A percentile compares a stretch with the other conserved stretches of the same genome.
These are phyloP conservation scores for Erpobdella octoculata DNA, from an alignment of 2,888 invertebrate genomes.

Conservation along the genomic window DNA sequence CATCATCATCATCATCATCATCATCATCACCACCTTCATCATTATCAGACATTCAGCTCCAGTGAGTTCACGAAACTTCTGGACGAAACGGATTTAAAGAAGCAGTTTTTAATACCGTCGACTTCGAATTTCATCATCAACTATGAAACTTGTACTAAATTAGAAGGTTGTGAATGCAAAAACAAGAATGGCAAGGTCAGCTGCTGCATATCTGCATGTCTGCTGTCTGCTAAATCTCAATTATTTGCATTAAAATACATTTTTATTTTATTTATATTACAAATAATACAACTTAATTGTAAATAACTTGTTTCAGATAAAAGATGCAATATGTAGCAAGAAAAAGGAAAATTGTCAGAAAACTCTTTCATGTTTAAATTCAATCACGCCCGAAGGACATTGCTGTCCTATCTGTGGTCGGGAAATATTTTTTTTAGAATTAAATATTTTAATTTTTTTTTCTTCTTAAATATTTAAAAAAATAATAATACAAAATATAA, in stretches of 20 bases:
- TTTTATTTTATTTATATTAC: not conserved
- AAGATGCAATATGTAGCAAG: not conserved
- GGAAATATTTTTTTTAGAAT: too few relatives aligned
- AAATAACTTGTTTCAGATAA: too few relatives aligned
- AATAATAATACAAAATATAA: too few relatives aligned
- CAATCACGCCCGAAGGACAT: slow-evolving; percentile 8
- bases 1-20: too few relatives aligned
- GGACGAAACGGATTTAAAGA: slow-evolving; percentile 33
- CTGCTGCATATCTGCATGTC: not conserved
- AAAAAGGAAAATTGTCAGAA: not conserved
- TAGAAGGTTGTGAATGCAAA: slow-evolving; percentile 48
- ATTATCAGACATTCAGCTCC: too few relatives aligned
- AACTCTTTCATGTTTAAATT: not conserved
- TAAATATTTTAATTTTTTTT: too few relatives aligned
- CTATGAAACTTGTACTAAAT: slow-evolving; percentile 40
- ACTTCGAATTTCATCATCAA: not conserved
- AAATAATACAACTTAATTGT: not conserved
- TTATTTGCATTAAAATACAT: not conserved
- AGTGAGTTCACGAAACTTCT: too few relatives aligned
- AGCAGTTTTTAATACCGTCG: slow-evolving; percentile 34
- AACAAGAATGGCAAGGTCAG: slow-evolving; percentile 44
- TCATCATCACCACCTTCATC: too few relatives aligned
- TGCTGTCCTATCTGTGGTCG: slow-evolving; percentile 15
- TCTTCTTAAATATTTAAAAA: too few relatives aligned
- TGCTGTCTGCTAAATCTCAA: not conserved